These are phyloP conservation scores for Anguilla megastoma DNA, from an alignment of 2,797 vertebrate species.

Conservation along the genomic window DNA sequence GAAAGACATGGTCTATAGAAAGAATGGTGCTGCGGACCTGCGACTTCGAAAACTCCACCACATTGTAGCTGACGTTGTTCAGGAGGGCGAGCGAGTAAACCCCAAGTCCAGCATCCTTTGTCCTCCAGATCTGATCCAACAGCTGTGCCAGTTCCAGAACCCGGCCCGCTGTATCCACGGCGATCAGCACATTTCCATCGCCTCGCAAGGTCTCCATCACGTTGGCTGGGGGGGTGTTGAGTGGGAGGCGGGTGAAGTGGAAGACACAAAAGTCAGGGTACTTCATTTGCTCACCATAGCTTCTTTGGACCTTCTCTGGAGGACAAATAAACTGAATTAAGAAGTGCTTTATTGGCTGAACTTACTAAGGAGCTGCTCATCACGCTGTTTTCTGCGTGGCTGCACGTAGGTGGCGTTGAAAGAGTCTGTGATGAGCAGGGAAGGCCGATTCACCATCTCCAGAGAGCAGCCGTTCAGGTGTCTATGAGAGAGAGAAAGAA, in stretches of 20 bases:
- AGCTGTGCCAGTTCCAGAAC: slow-evolving; percentile 97
- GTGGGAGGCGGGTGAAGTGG: too few relatives aligned
- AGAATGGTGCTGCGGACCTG: slow-evolving; percentile 78
- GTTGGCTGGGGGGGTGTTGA: slow-evolving; percentile 74
- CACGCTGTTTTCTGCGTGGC: slow-evolving; percentile 93
- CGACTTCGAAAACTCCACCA: slow-evolving; percentile 98
- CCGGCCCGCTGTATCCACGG: slow-evolving; percentile 93
- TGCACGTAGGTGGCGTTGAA: slow-evolving; percentile 96
- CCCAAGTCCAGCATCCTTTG: slow-evolving; percentile 93
- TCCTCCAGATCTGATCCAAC: slow-evolving; percentile 98
- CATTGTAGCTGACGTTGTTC: slow-evolving; percentile 99
- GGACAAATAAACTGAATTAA: too few relatives aligned
- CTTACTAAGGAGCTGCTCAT: slow-evolving; percentile 95
- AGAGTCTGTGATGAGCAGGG: slow-evolving; percentile 95
- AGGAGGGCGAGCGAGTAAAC: slow-evolving; percentile 93
- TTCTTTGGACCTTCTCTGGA: neutral
- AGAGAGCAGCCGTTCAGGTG: slow-evolving; percentile 95
- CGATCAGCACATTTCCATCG: slow-evolving; percentile 93
- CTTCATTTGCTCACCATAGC: neutral
- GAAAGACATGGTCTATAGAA: neutral
- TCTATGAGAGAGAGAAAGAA: slow-evolving; percentile 59
- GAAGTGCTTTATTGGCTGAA: slow-evolving; percentile 35
- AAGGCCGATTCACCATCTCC: slow-evolving; percentile 94
- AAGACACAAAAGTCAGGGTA: neutral
- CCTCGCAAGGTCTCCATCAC: slow-evolving; percentile 95